These are phyloP conservation scores for Encarsia formosa DNA, from an alignment of 2,888 invertebrate genomes.

Conservation along the genomic window DNA sequence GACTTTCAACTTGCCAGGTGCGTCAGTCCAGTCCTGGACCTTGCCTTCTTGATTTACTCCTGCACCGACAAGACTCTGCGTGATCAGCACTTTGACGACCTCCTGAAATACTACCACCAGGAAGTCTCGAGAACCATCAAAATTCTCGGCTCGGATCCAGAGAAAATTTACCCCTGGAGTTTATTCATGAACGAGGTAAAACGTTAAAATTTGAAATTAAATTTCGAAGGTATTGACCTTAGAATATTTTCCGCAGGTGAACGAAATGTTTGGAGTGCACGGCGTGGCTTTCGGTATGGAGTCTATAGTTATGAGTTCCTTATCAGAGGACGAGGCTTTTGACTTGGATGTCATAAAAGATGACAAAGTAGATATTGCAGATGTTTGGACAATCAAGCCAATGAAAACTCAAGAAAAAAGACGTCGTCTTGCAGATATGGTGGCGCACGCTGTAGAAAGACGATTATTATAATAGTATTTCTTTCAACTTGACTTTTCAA, in stretches of 20 bases:
- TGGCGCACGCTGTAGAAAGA: constrained; percentile 63
- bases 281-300: constrained; percentile 62
- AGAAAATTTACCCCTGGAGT: constrained; percentile 55
- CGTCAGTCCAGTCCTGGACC: constrained; percentile 58
- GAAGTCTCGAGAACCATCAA: constrained; percentile 55
- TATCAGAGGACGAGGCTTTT: constrained; percentile 58
- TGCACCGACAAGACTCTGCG: constrained; percentile 62
- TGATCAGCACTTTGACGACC: constrained; percentile 56
- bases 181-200: constrained; percentile 53
- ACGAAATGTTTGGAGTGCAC: constrained; percentile 56
- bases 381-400: constrained; percentile 62
- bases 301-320: constrained; percentile 56
- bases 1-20: constrained; percentile 66
- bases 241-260: constrained; percentile 32
- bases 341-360: constrained; percentile 58
- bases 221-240: not conserved
- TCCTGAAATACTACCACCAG: constrained; percentile 61
- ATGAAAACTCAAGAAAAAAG: constrained; percentile 60
- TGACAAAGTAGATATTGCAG: constrained; percentile 57
- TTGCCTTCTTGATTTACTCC: constrained; percentile 60
- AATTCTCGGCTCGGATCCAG: constrained; percentile 61
- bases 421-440: constrained; percentile 60
- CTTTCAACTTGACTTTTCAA: too few species aligned
- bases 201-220: constrained; percentile 15
- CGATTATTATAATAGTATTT: constrained; percentile 45